phyloP scores from a whole-genome alignment of 1,140 invertebrate species.

The Euwallacea fornicatus region DNA sequence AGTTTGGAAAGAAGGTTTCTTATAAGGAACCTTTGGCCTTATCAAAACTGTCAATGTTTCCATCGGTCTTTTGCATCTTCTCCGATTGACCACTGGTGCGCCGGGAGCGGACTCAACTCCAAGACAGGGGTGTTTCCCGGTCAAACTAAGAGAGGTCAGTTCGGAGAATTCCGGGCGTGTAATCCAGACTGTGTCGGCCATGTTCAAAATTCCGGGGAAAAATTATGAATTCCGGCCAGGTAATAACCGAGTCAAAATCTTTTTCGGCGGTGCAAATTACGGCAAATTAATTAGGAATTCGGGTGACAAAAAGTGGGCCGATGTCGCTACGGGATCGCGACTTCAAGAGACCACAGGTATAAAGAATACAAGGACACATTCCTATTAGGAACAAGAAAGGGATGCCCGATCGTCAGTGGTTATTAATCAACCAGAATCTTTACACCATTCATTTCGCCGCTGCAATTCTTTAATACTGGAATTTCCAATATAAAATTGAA shows the following conservation, averaged over 20 bases:
- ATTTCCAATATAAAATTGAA: no score
- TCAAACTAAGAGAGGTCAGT: background rate
- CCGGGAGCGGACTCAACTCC: no score
- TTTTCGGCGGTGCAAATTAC: conserved; percentile 35
- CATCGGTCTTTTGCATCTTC: no score
- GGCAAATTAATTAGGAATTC: conserved; percentile 35
- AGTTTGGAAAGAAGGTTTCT: no score
- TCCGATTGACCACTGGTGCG: no score
- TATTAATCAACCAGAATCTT: no score
- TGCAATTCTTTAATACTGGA: no score
- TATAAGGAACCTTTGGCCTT: no score
- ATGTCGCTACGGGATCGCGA: conserved; percentile 4
- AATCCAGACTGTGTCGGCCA: conserved; percentile 27
- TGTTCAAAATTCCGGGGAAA: conserved; percentile 32
- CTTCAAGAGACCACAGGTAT: conserved; percentile 19
- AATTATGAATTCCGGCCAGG: conserved; percentile 35
- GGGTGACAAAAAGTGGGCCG: conserved; percentile 23
- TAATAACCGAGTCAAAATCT: conserved; percentile 23
- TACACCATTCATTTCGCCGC: no score
- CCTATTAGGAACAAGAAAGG: background rate
- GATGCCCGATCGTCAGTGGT: background rate
- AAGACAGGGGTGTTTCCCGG: no score
- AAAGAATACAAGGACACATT: conserved; percentile 21
- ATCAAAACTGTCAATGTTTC: no score
- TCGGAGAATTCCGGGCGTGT: conserved; percentile 17